A percentile compares a stretch with the other conserved stretches of the same genome.
These are phyloP conservation scores for Pteronotus mesoamericanus DNA, from an alignment of 2,797 vertebrate species.

Conservation along the genomic window DNA sequence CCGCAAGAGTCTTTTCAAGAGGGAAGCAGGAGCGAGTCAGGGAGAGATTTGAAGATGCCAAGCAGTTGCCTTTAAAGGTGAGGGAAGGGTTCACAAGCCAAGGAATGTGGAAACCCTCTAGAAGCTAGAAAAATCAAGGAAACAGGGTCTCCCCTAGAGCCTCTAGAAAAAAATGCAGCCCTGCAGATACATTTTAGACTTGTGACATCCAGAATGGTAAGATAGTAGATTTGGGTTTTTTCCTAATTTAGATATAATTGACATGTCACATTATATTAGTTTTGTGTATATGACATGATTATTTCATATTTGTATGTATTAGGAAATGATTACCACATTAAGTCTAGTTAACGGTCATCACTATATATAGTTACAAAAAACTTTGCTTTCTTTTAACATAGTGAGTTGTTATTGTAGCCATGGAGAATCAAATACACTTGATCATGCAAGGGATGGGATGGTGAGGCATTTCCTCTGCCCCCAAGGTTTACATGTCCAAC, in stretches of 20 bases:
- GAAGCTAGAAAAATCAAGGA: background rate
- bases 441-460: fast-evolving
- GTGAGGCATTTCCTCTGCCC: background rate
- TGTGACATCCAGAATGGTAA: background rate
- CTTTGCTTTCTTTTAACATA: background rate
- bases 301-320: background rate
- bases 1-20: background rate
- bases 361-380: background rate
- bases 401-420: background rate
- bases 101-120: background rate
- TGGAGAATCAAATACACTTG: background rate
- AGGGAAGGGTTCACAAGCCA: background rate
- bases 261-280: background rate
- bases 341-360: background rate
- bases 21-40: background rate
- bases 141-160: background rate
- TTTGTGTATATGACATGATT: background rate
- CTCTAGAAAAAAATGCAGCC: background rate
- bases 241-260: background rate
- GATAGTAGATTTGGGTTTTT: background rate
- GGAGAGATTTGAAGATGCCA: background rate
- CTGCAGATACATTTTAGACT: background rate
- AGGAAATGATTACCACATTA: background rate
- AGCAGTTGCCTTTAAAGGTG: background rate
- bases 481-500: background rate